Base-by-base conservation (phyloP, 2,888 invertebrate genomes). In the Mesorhabditis sp. region DNA sequence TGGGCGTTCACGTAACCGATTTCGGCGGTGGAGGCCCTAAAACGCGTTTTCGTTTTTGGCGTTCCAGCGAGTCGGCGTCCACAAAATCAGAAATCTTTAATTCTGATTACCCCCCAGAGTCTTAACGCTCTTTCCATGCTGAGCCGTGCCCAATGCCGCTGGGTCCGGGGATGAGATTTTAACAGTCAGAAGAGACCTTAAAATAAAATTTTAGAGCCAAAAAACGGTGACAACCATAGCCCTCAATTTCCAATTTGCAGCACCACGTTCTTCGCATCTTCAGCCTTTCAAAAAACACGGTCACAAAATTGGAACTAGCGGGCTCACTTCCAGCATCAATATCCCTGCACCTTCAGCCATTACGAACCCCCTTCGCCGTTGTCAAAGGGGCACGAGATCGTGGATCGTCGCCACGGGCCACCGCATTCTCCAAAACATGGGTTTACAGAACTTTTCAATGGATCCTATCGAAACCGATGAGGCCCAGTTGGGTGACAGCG, bases 301-400 rank as follows among this genome's bases (percentile, higher is more conserved):
- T 43, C 44, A 76, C 80, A 41, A 68, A 67, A 61, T 67, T 13
- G 10, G 62, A 67, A 5, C 13, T 4, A 42, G 42, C 13, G 5
- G 5, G 42, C 5, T 4, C 6, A 42, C 10, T 28, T 13, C 13
- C n/a, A 66, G 43, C 13, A 45, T 61, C 42, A 5, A 86, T 76
- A 95, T 90, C 3, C 93, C 95, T 71, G 94, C 91, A 7, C 95
- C 97, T 89, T 98, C 97, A 0, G 95, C 94, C 93, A 98, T 95
- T 0, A 98, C 95, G 89, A 98, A 98, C 4, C 98, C 98, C 6
- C 64, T 67, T 61, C 80, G 68, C 81, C 88, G 81, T 90, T 91
- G 87, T 98, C 97, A 88, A 97, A 98, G 2, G 98, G 98, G 77
- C 96, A 89, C 0, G 95, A 95, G 2, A 95, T 91, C 84, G 58